Evolutionary conservation across 1,140 invertebrate genomes (phyloP).

Genomic region (Mizuhopecten yessoensis): DNA sequence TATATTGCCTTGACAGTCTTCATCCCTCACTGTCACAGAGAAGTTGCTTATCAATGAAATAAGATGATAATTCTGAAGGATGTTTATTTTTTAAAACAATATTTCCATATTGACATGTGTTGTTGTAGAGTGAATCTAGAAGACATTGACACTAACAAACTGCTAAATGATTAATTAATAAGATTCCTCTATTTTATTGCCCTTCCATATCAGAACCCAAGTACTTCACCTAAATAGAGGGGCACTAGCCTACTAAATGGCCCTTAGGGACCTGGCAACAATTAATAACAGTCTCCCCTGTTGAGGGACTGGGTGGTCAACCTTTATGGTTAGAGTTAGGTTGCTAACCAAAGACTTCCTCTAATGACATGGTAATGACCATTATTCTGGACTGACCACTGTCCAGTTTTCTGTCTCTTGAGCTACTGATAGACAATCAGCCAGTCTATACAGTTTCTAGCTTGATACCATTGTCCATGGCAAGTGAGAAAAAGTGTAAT

Average conservation of each 20-base stretch:
- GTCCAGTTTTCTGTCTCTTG: background rate
- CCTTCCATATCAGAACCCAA: background rate
- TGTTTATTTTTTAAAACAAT: no score
- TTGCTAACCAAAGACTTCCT: background rate
- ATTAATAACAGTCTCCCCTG: conserved; percentile 4
- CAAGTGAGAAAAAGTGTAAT: background rate
- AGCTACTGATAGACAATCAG: background rate
- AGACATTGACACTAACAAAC: background rate
- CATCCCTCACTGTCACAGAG: background rate
- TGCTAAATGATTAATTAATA: background rate
- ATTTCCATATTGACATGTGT: no score
- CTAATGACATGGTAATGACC: conserved; percentile 18
- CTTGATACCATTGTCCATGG: background rate
- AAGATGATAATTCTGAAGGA: no score
- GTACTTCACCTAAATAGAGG: background rate
- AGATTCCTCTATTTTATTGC: background rate
- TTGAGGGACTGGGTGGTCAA: background rate
- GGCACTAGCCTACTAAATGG: background rate
- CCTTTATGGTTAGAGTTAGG: background rate
- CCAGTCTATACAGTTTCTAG: background rate
- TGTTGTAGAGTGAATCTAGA: no score
- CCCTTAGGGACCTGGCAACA: background rate
- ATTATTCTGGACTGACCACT: background rate
- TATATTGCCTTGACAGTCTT: background rate
- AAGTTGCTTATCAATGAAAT: background rate